phyloP scores from a whole-genome alignment of 2,113 vertebrate genomes.

The Pogonocichla stellata region DNA sequence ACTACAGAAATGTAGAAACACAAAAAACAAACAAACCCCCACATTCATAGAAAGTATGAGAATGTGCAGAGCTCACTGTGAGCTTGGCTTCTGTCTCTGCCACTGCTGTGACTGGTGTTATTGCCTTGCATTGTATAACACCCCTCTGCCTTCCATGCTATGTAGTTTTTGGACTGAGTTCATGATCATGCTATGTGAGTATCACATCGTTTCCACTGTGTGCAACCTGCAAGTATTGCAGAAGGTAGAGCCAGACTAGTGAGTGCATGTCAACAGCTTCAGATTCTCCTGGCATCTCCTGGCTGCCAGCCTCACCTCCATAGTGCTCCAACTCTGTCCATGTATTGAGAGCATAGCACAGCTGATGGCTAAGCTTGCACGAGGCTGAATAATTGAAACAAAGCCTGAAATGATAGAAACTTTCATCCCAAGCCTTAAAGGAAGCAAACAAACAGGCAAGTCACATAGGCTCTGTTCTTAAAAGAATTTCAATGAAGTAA shows the following conservation, averaged over 20 bases:
- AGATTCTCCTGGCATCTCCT: not conserved
- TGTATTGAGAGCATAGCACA: not conserved
- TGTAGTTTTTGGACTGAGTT: not conserved
- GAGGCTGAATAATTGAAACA: not conserved
- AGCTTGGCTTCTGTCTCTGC: not conserved
- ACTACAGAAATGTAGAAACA: not conserved
- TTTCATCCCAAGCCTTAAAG: not conserved
- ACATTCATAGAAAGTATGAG: not conserved
- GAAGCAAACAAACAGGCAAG: not conserved
- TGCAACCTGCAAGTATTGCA: fast-evolving
- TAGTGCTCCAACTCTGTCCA: not conserved
- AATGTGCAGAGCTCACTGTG: not conserved
- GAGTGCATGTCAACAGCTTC: not conserved
- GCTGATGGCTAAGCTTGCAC: not conserved
- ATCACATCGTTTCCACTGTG: not conserved
- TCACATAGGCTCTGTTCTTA: not conserved
- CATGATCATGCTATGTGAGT: not conserved
- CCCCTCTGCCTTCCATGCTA: not conserved
- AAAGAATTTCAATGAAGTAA: not conserved
- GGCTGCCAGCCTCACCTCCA: not conserved
- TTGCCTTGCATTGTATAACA: not conserved
- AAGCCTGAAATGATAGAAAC: not conserved
- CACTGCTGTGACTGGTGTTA: not conserved
- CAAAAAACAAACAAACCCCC: not conserved
- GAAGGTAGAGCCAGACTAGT: not conserved